Evolutionary conservation across 1,140 invertebrate genomes (phyloP), one percentile per base, ranked within the genome.

Genomic region (Centruroides sculpturatus): DNA sequence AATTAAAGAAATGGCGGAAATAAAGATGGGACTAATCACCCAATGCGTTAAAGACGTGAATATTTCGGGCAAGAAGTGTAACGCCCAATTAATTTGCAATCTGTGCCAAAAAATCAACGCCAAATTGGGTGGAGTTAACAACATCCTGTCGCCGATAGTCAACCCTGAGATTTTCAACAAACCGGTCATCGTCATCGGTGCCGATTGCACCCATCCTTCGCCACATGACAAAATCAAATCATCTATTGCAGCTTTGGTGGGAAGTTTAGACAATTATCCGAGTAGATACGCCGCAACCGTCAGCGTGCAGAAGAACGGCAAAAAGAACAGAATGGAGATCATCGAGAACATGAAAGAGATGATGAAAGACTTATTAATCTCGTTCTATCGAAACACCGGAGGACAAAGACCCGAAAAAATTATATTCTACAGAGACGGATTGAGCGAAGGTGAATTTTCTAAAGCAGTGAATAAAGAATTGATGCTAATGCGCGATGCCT

Each of bases 91-190:
- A 1, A 69, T 79, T n/a, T 67, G 71, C 0, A 94, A 94, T 70
- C 83, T 94, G 64, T 71, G 92, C 12, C 71, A 90, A 1, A 94
- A 95, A 77, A 80, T 94, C 0, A 86, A 87, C 71, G 82, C 86
- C 0, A 93, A 94, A 72, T 67, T 93, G 47, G 87, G 89, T 73
- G 88, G 89, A 0, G 75, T 82, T 0, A 94, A 93, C 76, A 36
- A 51, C 47, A 53, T 47, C 12, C 34, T 58, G 13, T 34, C 55
- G 54, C 10, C 13, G 13, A 36, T 35, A 23, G 62, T 59, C 53
- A 55, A 48, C 71, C 73, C 50, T 2, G 6, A 50, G 51, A 57
- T 79, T 64, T 62, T 82, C 7, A 47, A 64, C 0, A 55, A 35
- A 47, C 77, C 79, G 3, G 72, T 76, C 0, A 86, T 92, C 76